Conservation (phyloP, 2,113 vertebrate species). For the Rhineura floridana region DNA sequence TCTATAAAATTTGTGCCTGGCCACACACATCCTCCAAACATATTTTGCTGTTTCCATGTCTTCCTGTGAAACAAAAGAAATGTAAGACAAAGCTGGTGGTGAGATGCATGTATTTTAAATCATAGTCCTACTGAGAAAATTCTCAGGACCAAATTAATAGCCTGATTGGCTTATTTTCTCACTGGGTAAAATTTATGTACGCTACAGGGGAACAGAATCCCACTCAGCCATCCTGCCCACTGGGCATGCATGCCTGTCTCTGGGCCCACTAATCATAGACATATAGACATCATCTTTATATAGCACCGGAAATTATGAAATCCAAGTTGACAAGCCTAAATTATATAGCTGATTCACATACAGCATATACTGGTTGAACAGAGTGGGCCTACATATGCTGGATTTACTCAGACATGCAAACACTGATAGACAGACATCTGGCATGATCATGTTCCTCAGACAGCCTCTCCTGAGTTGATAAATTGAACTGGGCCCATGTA, state of each 20-base stretch:
- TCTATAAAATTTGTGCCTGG: conserved; percentile 97
- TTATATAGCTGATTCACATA: no score
- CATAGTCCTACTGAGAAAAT: conserved; percentile 16
- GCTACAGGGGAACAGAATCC: not conserved
- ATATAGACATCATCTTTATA: not conserved
- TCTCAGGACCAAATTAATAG: not conserved
- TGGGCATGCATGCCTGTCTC: not conserved
- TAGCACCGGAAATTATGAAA: not conserved
- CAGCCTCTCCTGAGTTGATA: not conserved
- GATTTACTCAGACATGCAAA: not conserved
- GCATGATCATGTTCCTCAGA: no score
- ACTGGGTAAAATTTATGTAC: not conserved
- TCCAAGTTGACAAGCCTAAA: not conserved
- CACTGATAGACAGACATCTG: no score
- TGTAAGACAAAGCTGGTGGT: conserved; percentile 24
- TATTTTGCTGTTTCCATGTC: conserved; percentile 99
- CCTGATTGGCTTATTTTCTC: not conserved
- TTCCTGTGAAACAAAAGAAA: conserved; percentile 82
- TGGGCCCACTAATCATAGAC: not conserved
- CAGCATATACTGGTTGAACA: not conserved
- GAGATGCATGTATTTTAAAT: not conserved
- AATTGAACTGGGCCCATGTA: not conserved
- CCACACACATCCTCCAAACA: conserved; percentile 95
- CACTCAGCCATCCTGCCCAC: not conserved
- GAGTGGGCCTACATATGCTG: not conserved